Base-by-base conservation (phyloP, 2,113 vertebrate species). In the Antechinus flavipes region DNA sequence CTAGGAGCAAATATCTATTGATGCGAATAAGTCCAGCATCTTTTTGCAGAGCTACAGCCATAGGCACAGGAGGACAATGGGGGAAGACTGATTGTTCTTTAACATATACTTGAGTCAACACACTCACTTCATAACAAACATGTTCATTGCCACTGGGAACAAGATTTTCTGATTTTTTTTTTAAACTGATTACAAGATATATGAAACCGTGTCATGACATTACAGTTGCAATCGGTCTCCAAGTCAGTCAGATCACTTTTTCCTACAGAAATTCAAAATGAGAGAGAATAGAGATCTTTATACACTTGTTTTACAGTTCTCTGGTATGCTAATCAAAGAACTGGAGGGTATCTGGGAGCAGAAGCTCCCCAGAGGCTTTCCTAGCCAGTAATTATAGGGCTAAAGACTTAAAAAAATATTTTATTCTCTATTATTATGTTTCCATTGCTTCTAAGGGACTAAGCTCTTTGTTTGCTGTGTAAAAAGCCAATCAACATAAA, bases 21-120 rank as follows among this genome's bases (percentile, higher is more conserved):
- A 96, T 95, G 90, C 95, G 92, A 97, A 93, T 89, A 96, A 97
- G 96, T 12, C 94, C 97, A 97, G 61, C 89, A 90, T 61, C 54
- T 93, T 94, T 94, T 96, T 97, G 68, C 93, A 96, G 94, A 93
- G 89, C 89, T 61, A 58, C 47, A 90, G 94, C 92, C 95, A 97
- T 94, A 58, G 55, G 46, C 56, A 54, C 11, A 14, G 58, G 11
- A 35, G 16, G 97, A 25, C 12, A 54, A 53, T 42, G 22, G 58
- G 30, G n/a, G n/a, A 84, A 94, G 84, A 95, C 84, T 94, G 50
- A 92, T 49, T 91, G 50, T 19, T 96, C 89, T 96, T 95, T 95
- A 93, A 93, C 92, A 90, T 94, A 58, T 35, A 89, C 5, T 19
- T 35, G 90, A 90, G 90, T 95, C 92, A 76, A 93, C 56, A n/a